Evolutionary conservation across 1,140 invertebrate species (phyloP), one percentile per base, ranked within the genome.

Genomic region (Procambarus virginalis): DNA sequence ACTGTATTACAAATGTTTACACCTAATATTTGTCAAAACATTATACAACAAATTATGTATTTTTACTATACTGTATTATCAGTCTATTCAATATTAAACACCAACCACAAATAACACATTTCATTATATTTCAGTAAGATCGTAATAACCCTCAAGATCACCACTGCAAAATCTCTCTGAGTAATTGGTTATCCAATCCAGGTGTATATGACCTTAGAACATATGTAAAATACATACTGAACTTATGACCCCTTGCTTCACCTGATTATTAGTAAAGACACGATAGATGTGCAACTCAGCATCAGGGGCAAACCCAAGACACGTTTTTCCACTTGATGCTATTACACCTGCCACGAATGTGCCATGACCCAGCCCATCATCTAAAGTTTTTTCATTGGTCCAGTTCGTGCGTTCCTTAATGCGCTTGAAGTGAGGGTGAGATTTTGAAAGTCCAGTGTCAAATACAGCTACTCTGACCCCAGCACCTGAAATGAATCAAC

Each of bases 311-410:
- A 99, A 97, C 2, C 98, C 98, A 4, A 98, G 94, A 94, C 98
- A 99, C 93, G 99, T 97, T 87, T 93, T 94, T 91, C 96, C 95
- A 46, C 96, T 95, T 2, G 98, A 98, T 2, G 97, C 97, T 91
- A 99, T 98, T 1, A 99, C 97, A 14, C 98, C 98, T 9, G 98
- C 98, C 17, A 99, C 98, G 95, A 99, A 99, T 49, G 98, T 99
- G 3, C 98, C 98, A 94, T 99, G 98, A 14, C 98, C 98, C 10
- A 99, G 94, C 46, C 97, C 97, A 94, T 98, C 97, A 93, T 98
- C 97, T 22, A 98, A 94, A 1, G 97, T 98, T 93, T 98, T 97
- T 94, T 99, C 98, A 93, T 98, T 98, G 0, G 98, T 99, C 98
- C 98, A 99, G 94, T 99, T 98, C 1, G 98, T 98, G 85, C 98